Evolutionary conservation across 2,888 invertebrate genomes (phyloP).

Genomic region (Chrysolina oricalcia): DNA sequence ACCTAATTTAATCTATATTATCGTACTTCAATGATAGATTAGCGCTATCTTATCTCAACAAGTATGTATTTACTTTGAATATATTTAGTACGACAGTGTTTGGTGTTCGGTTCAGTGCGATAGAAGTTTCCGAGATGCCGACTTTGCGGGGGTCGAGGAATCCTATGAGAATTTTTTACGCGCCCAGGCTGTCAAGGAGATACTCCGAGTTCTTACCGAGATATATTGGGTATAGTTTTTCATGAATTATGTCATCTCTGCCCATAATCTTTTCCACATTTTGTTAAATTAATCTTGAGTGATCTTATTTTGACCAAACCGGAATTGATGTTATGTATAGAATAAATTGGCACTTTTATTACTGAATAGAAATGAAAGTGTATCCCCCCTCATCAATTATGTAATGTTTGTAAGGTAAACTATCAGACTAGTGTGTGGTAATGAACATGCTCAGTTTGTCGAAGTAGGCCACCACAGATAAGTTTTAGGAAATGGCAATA

Average conservation of each 20-base stretch:
- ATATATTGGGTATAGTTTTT: conserved; percentile 33
- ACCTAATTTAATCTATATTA: conserved; percentile 45
- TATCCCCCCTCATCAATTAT: too few species aligned
- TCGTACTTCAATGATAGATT: conserved; percentile 48
- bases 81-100: conserved; percentile 51
- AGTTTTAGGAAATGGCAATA: not conserved
- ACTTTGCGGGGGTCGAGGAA: conserved; percentile 40
- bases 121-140: conserved; percentile 6
- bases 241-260: not conserved
- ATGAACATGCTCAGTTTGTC: not conserved
- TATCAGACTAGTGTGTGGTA: not conserved
- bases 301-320: too few species aligned
- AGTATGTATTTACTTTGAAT: conserved; percentile 57
- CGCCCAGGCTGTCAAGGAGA: conserved; percentile 54
- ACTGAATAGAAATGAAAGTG: too few species aligned
- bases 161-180: conserved; percentile 54
- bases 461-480: not conserved
- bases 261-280: too few species aligned
- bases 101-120: conserved; percentile 41
- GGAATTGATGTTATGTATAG: too few species aligned
- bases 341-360: too few species aligned
- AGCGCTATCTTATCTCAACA: conserved; percentile 60
- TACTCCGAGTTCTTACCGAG: conserved; percentile 66
- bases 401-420: too few species aligned
- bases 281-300: too few species aligned